Base-by-base conservation (phyloP, 2,797 vertebrate genomes). In the Galagoides demidoff region DNA sequence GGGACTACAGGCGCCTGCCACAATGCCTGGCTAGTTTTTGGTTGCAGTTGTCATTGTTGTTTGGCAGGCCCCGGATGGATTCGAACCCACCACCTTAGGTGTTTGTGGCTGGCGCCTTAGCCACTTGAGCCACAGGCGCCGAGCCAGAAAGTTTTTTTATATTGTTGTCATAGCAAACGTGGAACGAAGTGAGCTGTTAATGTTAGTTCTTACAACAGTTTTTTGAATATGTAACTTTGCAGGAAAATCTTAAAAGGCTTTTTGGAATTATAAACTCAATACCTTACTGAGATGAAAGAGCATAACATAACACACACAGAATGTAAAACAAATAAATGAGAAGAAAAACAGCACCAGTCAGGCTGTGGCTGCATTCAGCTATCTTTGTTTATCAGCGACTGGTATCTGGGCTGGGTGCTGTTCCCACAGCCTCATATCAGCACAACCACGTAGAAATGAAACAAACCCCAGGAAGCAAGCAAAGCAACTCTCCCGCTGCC, bases 401-500 rank as follows among this genome's bases (percentile, higher is more conserved):
- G 84, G 73, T 73, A 81, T 71, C 94, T 5, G 52, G 95, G 63
- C 90, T 78, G 92, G 79, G 71, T 89, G 70, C 89, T 73, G 86
- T 89, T 95, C 76, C 95, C 96, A 95, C 90, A 93, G 92, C 49
- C 93, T 77, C 64, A 0, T 74, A 97, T 94, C 94, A 94, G 92
- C 34, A 94, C 45, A 61, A 52, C 64, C 78, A 66, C 77, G 85
- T 76, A 95, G 95, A 97, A 94, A 91, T 74, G 66, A 92, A 95
- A 95, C 63, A 81, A 96, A 92, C 61, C 92, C 94, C 92, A 95
- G 97, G 92, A 97, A 94, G 91, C 37, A 68, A 74, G 85, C 94
- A 92, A 93, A 97, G 92, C 86, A 92, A 79, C 70, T 78, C 61
- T 92, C 81, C 0, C 34, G 66, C 31, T 89, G 52, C 77, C 94